Percentiles rank a stretch among this genome's conserved stretches.
Evolutionary conservation across 30 jellyfish, hydroid and myxozoan genomes (phyloP).

Genomic region (Pseudorhiza aurosa): DNA sequence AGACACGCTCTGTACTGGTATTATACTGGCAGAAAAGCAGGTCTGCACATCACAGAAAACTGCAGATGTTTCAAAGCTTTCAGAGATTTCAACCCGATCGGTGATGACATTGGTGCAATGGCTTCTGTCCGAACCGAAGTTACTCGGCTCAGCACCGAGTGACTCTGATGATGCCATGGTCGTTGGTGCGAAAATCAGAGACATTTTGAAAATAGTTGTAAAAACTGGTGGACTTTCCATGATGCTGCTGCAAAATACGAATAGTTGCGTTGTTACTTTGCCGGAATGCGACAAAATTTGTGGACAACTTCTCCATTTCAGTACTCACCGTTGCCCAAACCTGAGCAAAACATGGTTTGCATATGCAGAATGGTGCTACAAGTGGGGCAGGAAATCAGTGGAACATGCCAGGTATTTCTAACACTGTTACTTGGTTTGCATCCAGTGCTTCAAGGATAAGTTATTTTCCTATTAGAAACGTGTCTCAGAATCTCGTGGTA

Average conservation of each 20-base stretch:
- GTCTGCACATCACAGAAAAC: slow-evolving; percentile 56
- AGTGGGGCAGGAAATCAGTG: slow-evolving; percentile 96
- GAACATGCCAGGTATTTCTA: slow-evolving; percentile 85
- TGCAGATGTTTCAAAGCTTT: slow-evolving; percentile 44
- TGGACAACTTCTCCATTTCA: slow-evolving; percentile 92
- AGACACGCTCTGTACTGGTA: slow-evolving; percentile 87
- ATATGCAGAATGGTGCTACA: slow-evolving; percentile 99
- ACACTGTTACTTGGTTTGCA: no score
- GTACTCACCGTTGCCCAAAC: slow-evolving; percentile 90
- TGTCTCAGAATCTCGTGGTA: background rate
- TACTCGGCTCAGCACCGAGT: slow-evolving; percentile 57
- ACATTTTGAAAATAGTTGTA: slow-evolving; percentile 76
- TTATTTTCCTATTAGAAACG: no score
- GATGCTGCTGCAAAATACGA: slow-evolving; percentile 79
- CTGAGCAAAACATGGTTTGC: slow-evolving; percentile 95
- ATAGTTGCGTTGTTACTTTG: slow-evolving; percentile 45
- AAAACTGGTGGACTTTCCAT: slow-evolving; percentile 82
- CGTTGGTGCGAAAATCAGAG: slow-evolving; percentile 88
- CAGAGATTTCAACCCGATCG: slow-evolving; percentile 88
- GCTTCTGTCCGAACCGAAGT: slow-evolving; percentile 86
- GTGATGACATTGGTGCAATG: slow-evolving; percentile 81
- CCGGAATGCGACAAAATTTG: slow-evolving; percentile 93
- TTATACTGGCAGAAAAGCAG: slow-evolving; percentile 90
- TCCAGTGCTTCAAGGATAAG: no score
- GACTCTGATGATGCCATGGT: slow-evolving; percentile 72